Evolutionary conservation across 1,140 invertebrate genomes (phyloP), one percentile per base, ranked within the genome.

Genomic region (Drosophila sturtevanti): DNA sequence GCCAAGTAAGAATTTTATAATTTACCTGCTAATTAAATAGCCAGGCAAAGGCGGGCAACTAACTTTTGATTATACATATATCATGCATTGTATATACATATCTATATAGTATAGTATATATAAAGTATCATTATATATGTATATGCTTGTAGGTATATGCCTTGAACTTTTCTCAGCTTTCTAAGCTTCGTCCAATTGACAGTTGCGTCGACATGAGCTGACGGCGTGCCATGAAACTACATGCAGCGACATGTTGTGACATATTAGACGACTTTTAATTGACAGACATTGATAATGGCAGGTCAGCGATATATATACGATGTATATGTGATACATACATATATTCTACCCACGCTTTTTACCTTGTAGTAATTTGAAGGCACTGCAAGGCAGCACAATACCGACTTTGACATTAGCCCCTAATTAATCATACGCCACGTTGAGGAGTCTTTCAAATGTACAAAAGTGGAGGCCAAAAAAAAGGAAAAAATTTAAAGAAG

Each of bases 261-360:
- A 79, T 68, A 75, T 70, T 75, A 74, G 59, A 2, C 69, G 64
- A 77, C 63, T 72, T 63, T 74, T 78, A 77, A 82, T 82, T 87
- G 82, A 87, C 72, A 78, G 85, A 75, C 82, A 82, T 72, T 76
- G 82, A 87, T 82, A 78, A 37, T 72, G 76, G 65, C 80, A 72
- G 65, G 63, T 54, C 72, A 72, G 74, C 63, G 66, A 66, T 67
- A 55, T 55, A 31, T 24, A 6, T 31, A n/a, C n/a, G n/a, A n/a
- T n/a, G n/a, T n/a, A n/a, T n/a, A n/a, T n/a, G n/a, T n/a, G n/a
- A n/a, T n/a, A 6, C 6, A 31, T 31, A 31, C 27, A 31, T 6
- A 31, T 31, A 77, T 64, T 63, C 68, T 62, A 31, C 79, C 79
- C 80, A 75, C 79, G 75, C 80, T 76, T 68, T 38, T 44, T 48